Conservation (phyloP, 1,140 invertebrate genomes). For the Yoshiicerus persimilis region DNA sequence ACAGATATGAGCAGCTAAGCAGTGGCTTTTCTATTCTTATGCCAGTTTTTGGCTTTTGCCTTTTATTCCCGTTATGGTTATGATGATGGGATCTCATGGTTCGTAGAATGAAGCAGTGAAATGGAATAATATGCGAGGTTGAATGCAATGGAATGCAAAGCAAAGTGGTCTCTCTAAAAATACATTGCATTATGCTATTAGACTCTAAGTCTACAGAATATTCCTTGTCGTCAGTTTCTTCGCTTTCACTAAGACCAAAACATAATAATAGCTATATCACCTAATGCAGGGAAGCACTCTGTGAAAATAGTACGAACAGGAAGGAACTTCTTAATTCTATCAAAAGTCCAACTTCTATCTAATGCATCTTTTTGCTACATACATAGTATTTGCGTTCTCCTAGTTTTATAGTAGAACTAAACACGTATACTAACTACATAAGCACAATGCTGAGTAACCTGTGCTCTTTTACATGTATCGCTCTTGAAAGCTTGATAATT, state of each 20-base stretch:
- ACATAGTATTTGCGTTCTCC: background rate
- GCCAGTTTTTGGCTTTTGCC: background rate
- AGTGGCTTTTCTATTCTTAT: background rate
- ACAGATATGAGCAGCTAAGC: background rate
- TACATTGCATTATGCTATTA: background rate
- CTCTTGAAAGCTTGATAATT: background rate
- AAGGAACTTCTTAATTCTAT: background rate
- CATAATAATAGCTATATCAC: background rate
- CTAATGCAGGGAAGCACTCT: background rate
- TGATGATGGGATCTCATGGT: constrained; percentile 3
- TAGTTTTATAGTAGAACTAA: background rate
- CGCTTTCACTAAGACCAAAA: background rate
- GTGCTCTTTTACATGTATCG: background rate
- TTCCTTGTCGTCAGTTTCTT: background rate
- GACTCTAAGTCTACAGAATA: background rate
- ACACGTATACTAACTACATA: too few relatives aligned
- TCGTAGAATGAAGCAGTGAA: constrained; percentile 2
- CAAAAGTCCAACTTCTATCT: background rate
- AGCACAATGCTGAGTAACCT: background rate
- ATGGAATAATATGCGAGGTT: background rate
- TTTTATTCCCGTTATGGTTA: background rate
- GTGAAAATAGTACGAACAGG: background rate
- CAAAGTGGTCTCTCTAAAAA: background rate
- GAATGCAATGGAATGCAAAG: background rate
- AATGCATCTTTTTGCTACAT: background rate